These are phyloP conservation scores for Proisotoma minuta DNA, from an alignment of 2,888 invertebrate genomes.

Conservation along the genomic window DNA sequence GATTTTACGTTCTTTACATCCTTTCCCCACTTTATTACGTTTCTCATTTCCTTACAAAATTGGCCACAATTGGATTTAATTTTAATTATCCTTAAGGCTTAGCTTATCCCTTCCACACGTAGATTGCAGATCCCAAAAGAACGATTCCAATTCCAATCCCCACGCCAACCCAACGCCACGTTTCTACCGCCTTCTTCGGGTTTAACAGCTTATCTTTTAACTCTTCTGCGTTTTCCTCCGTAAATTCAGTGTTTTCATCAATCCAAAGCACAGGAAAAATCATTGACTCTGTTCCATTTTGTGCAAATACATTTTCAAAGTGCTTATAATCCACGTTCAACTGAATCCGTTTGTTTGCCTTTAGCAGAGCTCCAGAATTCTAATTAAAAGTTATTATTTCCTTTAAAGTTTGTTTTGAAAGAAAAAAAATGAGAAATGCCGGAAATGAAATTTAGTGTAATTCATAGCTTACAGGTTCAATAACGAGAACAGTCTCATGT, in stretches of 20 bases:
- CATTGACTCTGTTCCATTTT: not conserved
- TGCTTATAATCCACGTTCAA: constrained; percentile 9
- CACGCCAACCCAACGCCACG: constrained; percentile 19
- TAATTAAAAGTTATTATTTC: constrained; percentile 3
- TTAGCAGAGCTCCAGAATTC: constrained; percentile 21
- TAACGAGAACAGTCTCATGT: constrained; percentile 24
- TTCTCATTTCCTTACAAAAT: no score
- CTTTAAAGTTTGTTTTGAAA: not conserved
- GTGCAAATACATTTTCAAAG: not conserved
- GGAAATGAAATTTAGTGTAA: no score
- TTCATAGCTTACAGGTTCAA: constrained; percentile 27
- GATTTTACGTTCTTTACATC: no score
- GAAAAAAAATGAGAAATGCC: no score
- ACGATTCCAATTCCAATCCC: constrained; percentile 17
- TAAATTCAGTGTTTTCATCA: constrained; percentile 15
- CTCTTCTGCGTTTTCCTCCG: constrained; percentile 14
- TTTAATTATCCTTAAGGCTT: no score
- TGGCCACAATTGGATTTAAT: no score
- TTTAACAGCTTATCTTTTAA: constrained; percentile 12
- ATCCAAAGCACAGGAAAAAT: constrained; percentile 21
- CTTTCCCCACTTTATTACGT: no score
- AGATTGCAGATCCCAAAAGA: not conserved
- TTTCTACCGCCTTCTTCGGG: constrained; percentile 17
- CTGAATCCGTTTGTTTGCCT: constrained; percentile 24
- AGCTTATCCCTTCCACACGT: not conserved